Evolutionary conservation across 2,113 vertebrate species (phyloP), one percentile per base, ranked within the genome.

Genomic region (Morone saxatilis): DNA sequence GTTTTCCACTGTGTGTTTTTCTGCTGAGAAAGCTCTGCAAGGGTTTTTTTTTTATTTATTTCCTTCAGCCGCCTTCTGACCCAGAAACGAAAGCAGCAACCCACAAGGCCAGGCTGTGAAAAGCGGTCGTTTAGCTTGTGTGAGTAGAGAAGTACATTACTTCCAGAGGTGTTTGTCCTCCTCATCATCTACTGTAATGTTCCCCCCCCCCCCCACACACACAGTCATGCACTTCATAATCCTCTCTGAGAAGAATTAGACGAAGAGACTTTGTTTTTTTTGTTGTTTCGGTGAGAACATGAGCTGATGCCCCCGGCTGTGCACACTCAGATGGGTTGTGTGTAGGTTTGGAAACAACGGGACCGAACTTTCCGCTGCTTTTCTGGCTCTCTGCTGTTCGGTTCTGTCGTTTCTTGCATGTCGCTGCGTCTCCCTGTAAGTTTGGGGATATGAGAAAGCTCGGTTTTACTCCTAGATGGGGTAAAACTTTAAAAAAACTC

Each of bases 1-100:
- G 91, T 94, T 93, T 88, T 73, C 67, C 36, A 5, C 31, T 31
- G 13, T 65, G 60, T 47, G 73, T 50, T 88, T 87, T 93, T 90
- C 68, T 78, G 89, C 89, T 91, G 85, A 89, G 80, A 86, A 92
- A 92, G 75, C 90, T 83, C 60, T 36, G 78, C 10, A 1, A 60
- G 31, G 76, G 48, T 78, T 78, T 31, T 31, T 80, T 78, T 25
- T 25, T 25, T 25, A 1, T 25, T 90, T 78, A 43, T 81, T 88
- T 88, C 80, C 78, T 57, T 81, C 66, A 43, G 68, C 38, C 11
- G 71, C 86, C 86, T 71, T 80, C 17, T 86, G 84, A 87, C 88
- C 70, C 69, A 89, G 59, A 86, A 22, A 85, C 75, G 36, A 31
- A 87, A 74, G 77, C 68, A 36, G 54, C 6, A 20, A 38, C 3